A percentile compares a stretch with the other conserved stretches of the same genome.
phyloP scores from a whole-genome alignment of 2,113 vertebrate genomes.

The Rhineura floridana region DNA sequence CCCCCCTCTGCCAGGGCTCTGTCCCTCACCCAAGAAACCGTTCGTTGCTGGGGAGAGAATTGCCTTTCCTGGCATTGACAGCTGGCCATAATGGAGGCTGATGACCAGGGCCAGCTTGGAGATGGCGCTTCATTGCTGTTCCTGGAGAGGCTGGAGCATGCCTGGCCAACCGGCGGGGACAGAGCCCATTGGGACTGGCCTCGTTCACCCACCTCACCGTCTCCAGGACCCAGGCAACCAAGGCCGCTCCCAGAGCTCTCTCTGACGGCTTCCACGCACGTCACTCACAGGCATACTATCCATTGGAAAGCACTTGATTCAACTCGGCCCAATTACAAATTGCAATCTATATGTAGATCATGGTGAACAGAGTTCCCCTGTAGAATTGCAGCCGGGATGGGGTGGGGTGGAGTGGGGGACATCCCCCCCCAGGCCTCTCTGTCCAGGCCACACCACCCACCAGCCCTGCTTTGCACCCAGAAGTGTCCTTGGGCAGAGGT shows the following conservation, averaged over 20 bases:
- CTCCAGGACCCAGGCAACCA: background rate
- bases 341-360: constrained; percentile 99
- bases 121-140: constrained; percentile 20
- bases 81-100: constrained; percentile 17
- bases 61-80: background rate
- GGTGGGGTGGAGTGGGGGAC: too few relatives aligned
- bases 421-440: too few relatives aligned
- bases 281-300: constrained; percentile 85
- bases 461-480: too few relatives aligned
- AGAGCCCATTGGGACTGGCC: background rate
- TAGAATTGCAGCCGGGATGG: too few relatives aligned
- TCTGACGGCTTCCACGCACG: constrained; percentile 52
- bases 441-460: too few relatives aligned
- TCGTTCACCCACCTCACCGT: rapidly evolving
- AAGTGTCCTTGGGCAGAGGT: too few relatives aligned
- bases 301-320: constrained; percentile 82
- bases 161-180: rapidly evolving
- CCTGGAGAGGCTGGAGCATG: background rate
- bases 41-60: constrained; percentile 6
- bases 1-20: background rate
- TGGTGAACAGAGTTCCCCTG: constrained; percentile 87
- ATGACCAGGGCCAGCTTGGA: constrained; percentile 16
- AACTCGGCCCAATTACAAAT: constrained; percentile 92
- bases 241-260: background rate
- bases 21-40: constrained; percentile 27